phyloP scores from a whole-genome alignment of 2,113 vertebrate species.

The Gnathonemus longibarbis region DNA sequence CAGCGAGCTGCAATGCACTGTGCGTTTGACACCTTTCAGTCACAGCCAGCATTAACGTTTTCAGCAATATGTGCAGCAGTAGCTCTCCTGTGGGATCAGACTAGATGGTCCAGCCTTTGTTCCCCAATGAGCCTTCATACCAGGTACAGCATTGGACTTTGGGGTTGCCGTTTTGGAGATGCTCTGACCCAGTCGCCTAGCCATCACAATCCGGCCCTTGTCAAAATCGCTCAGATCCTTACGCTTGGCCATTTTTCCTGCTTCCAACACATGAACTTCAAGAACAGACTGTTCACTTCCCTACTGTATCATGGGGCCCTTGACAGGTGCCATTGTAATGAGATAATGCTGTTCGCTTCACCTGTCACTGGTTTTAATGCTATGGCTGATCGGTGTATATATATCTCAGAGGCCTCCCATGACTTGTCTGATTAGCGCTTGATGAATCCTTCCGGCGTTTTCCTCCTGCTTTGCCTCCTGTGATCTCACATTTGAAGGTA shows the following conservation, averaged over 20 bases:
- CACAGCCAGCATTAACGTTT: background rate
- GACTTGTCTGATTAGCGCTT: background rate
- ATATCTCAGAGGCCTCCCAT: background rate
- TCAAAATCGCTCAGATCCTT: background rate
- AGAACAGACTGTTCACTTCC: background rate
- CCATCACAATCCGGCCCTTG: background rate
- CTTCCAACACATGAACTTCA: background rate
- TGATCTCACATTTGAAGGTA: background rate
- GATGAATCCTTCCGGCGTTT: background rate
- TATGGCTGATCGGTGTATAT: background rate
- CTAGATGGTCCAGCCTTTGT: background rate
- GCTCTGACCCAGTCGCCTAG: background rate
- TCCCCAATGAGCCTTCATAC: background rate
- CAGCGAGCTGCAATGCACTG: background rate
- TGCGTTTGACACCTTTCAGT: background rate
- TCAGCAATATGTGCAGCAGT: background rate
- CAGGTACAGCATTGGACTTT: background rate
- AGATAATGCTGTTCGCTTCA: background rate
- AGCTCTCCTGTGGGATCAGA: background rate
- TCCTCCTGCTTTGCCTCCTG: background rate
- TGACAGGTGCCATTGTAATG: background rate
- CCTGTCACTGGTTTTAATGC: background rate
- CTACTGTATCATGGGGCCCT: background rate
- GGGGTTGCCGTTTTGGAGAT: background rate
- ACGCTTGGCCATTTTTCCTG: background rate